Evolutionary conservation across 2,797 vertebrate species (phyloP).

Genomic region (Sebastes miniatus): DNA sequence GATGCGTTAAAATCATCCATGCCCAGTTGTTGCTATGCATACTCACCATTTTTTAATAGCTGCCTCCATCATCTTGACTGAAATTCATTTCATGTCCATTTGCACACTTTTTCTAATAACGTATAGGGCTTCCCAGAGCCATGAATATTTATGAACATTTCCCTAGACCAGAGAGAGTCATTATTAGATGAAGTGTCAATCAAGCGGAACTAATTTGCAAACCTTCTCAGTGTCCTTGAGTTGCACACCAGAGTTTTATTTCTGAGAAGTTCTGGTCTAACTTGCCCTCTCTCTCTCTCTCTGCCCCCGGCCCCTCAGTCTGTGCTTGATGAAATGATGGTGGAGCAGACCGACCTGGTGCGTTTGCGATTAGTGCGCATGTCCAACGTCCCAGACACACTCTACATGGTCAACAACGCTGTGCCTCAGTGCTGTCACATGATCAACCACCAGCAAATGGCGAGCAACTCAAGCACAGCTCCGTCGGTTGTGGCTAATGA

Average conservation of each 20-base stretch:
- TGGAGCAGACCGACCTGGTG: conserved; percentile 96
- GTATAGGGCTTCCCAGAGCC: conserved; percentile 10
- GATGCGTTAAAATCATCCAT: conserved; percentile 7
- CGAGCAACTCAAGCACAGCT: conserved; percentile 85
- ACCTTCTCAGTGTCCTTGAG: conserved; percentile 47
- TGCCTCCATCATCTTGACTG: conserved; percentile 38
- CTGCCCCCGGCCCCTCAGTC: conserved; percentile 77
- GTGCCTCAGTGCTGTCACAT: conserved; percentile 97
- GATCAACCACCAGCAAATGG: conserved; percentile 96
- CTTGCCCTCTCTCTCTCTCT: background rate
- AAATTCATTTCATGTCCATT: conserved; percentile 50
- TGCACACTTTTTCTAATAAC: conserved; percentile 47
- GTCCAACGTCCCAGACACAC: conserved; percentile 98
- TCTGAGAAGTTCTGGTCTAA: background rate
- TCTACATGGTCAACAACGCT: conserved; percentile 97
- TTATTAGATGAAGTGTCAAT: conserved; percentile 66
- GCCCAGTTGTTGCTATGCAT: conserved; percentile 23
- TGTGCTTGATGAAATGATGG: conserved; percentile 98
- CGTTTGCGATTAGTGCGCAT: conserved; percentile 97
- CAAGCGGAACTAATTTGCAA: conserved; percentile 59
- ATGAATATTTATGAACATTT: conserved; percentile 66
- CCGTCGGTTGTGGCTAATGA: conserved; percentile 98
- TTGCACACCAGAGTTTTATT: conserved; percentile 4
- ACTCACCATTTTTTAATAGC: conserved; percentile 24
- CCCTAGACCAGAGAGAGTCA: conserved; percentile 39